Evolutionary conservation across 2,113 vertebrate genomes (phyloP).

Genomic region (Caracal caracal): DNA sequence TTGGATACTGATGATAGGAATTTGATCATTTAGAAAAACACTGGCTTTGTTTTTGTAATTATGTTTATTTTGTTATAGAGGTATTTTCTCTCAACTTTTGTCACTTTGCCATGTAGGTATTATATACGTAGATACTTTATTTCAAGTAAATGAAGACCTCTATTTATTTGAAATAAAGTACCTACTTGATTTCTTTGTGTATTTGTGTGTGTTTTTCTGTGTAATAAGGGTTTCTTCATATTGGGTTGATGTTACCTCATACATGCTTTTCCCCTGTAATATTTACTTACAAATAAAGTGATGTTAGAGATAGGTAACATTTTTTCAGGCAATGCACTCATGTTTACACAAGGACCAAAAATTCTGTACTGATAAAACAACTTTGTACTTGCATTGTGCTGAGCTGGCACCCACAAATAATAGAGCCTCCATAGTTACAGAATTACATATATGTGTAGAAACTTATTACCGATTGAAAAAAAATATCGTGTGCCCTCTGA

Average conservation of each 20-base stretch:
- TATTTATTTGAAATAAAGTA: neutral
- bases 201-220: neutral
- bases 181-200: neutral
- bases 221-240: neutral
- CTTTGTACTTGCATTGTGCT: neutral
- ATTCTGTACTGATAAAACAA: neutral
- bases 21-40: neutral
- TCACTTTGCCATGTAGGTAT: neutral
- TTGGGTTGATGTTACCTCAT: neutral
- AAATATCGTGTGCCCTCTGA: neutral
- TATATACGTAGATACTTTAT: too few relatives aligned
- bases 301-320: neutral
- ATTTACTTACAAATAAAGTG: neutral
- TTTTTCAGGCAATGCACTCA: neutral
- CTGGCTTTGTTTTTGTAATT: neutral
- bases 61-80: neutral
- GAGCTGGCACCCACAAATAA: neutral
- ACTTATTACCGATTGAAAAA: neutral
- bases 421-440: neutral
- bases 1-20: neutral
- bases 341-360: neutral
- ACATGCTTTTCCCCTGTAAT: neutral
- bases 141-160: too few relatives aligned
- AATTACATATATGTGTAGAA: neutral
- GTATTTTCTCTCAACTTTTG: conserved; percentile 42